Percentiles rank a stretch among this genome's conserved stretches.
Conservation (phyloP, 1,140 invertebrate genomes). For the Stegodyphus dumicola region DNA sequence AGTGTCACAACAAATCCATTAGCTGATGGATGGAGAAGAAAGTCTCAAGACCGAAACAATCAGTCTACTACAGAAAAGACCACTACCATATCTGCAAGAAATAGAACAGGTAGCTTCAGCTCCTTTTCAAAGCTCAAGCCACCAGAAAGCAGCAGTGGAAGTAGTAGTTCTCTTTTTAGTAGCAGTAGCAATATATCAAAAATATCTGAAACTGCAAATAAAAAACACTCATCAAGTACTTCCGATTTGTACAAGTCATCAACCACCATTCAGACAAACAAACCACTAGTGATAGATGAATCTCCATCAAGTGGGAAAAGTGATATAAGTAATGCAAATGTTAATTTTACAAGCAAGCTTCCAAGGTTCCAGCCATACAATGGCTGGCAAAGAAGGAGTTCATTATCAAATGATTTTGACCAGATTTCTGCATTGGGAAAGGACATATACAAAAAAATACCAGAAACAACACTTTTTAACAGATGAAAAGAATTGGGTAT, state of each 20-base stretch:
- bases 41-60: neutral
- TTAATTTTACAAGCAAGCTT: conserved; percentile 23
- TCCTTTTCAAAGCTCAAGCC: conserved; percentile 31
- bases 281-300: conserved; percentile 32
- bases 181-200: neutral
- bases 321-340: conserved; percentile 29
- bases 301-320: conserved; percentile 16
- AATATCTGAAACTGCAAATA: conserved; percentile 15
- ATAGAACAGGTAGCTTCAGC: conserved; percentile 39
- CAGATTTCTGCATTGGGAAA: conserved; percentile 21
- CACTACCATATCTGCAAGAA: neutral
- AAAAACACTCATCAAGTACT: conserved; percentile 47
- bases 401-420: conserved; percentile 33
- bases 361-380: conserved; percentile 41
- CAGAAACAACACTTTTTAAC: conserved; percentile 24
- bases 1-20: conserved; percentile 16
- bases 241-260: conserved; percentile 34
- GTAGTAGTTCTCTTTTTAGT: conserved; percentile 8
- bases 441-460: conserved; percentile 6
- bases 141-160: conserved; percentile 11
- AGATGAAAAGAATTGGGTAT: neutral
- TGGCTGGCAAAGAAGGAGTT: conserved; percentile 15
- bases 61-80: neutral
- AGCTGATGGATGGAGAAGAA: conserved; percentile 1
- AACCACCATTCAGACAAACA: neutral